Conservation (phyloP, 2,888 invertebrate genomes). For the Linyphia triangularis region DNA sequence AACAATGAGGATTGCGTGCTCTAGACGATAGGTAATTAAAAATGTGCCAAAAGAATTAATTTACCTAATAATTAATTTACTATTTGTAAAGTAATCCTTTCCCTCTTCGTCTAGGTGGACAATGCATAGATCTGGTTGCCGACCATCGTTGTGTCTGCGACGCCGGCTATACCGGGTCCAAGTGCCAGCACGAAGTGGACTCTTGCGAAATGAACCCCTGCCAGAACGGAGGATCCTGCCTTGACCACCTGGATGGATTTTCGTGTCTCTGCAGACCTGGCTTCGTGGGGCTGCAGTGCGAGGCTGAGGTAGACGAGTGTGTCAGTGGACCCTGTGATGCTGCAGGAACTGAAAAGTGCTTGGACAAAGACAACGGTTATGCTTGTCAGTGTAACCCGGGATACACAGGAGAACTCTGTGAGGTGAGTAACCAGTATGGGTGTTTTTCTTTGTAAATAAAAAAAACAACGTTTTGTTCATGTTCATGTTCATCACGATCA, state of each 20-base stretch:
- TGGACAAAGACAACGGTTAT: slow-evolving; percentile 84
- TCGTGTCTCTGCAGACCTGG: slow-evolving; percentile 93
- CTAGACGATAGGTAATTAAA: too few species aligned
- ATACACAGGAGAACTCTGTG: slow-evolving; percentile 90
- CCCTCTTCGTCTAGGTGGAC: slow-evolving; percentile 82
- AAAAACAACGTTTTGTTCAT: too few species aligned
- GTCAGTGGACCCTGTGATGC: slow-evolving; percentile 93
- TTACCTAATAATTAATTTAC: too few species aligned
- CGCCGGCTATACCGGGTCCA: slow-evolving; percentile 91
- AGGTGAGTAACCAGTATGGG: too few species aligned
- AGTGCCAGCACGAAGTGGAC: slow-evolving; percentile 94
- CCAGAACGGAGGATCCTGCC: slow-evolving; percentile 93
- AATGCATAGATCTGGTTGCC: slow-evolving; percentile 91
- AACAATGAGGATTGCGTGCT: too few species aligned
- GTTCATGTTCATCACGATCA: too few species aligned
- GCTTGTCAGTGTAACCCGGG: slow-evolving; percentile 93
- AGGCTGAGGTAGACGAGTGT: slow-evolving; percentile 95
- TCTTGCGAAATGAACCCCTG: slow-evolving; percentile 94
- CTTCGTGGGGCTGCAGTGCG: slow-evolving; percentile 87
- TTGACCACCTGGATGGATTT: slow-evolving; percentile 93
- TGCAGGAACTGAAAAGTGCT: slow-evolving; percentile 92
- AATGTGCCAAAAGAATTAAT: too few species aligned
- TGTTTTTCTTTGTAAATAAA: too few species aligned
- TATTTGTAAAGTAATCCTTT: too few species aligned
- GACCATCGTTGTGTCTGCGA: slow-evolving; percentile 92